Percentiles rank a stretch among this genome's conserved stretches.
Conservation (phyloP, 2,888 invertebrate genomes). For the Lobophora halterata region DNA sequence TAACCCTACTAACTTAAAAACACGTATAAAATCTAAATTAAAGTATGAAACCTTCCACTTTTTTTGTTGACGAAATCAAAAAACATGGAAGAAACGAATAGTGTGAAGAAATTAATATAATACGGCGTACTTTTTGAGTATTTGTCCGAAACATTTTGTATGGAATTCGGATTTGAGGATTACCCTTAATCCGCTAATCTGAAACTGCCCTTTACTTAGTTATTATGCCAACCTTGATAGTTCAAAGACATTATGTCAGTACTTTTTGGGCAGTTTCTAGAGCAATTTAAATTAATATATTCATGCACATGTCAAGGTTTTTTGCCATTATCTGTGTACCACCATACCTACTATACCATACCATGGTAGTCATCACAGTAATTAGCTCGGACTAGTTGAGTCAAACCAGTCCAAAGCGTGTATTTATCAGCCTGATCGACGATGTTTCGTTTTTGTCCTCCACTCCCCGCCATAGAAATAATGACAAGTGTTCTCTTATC, state of each 20-base stretch:
- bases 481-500: neutral
- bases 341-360: slow-evolving; percentile 32
- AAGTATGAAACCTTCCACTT: too few relatives aligned
- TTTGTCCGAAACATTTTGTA: too few relatives aligned
- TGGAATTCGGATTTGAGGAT: too few relatives aligned
- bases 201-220: too few relatives aligned
- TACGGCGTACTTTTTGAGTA: too few relatives aligned
- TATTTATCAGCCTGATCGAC: slow-evolving; percentile 32
- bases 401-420: slow-evolving; percentile 32
- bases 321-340: slow-evolving; percentile 38
- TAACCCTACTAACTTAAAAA: too few relatives aligned
- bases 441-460: slow-evolving; percentile 34
- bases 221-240: slow-evolving; percentile 72
- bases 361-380: slow-evolving; percentile 18
- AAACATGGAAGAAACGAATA: too few relatives aligned
- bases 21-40: too few relatives aligned
- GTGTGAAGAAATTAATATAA: too few relatives aligned
- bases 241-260: slow-evolving; percentile 56
- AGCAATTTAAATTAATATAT: slow-evolving; percentile 1
- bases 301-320: slow-evolving; percentile 51
- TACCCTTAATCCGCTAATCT: too few relatives aligned
- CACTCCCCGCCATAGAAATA: neutral
- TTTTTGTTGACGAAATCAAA: too few relatives aligned
- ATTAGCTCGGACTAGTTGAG: slow-evolving; percentile 19
- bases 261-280: slow-evolving; percentile 34